Evolutionary conservation across 2,797 vertebrate species (phyloP), one percentile per base, ranked within the genome.

Genomic region (Peromyscus melanophrys): DNA sequence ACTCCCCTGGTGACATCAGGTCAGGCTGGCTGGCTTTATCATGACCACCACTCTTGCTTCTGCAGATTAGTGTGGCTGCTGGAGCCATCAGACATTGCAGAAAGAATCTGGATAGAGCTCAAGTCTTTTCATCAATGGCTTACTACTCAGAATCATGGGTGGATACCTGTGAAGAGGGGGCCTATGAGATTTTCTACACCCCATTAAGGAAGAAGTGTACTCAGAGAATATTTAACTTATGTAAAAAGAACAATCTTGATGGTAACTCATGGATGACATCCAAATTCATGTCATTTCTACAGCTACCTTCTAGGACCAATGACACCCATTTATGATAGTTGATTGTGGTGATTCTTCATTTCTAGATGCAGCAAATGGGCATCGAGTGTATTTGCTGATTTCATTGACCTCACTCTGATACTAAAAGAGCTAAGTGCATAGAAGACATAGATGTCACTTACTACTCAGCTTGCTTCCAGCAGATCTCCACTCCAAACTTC

Each of bases 31-130:
- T 84, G 23, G 4, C 52, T 89, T 93, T 49, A 55, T 59, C 40
- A 19, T 13, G 25, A n/a, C 84, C 43, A 92, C 40, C 37, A 27
- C 1, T 23, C 73, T 59, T 67, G 23, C 19, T 67, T 87, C n/a
- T 67, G 31, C 0, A 49, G 13, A 0, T 16, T 34, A 7, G 2
- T 16, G 1, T 2, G 34, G 2, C 10, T 84, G 31, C 16, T 81
- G 43, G 27, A 10, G 0, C 23, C 13, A 55, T 14, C 80, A 77
- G 4, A 14, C 11, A 83, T 34, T 49, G 61, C 6, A 88, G 37
- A 65, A 92, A 52, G 3, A 21, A 29, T 73, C 52, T 86, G 19
- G 6, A 69, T 0, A 21, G n/a, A 43, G 31, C 25, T 86, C 34
- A 61, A 1, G 37, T 55, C 11, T 97, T 94, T 19, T 6, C 13